Base-by-base conservation (phyloP, 92 coral and sea anemone species). In the Porites lobata region DNA sequence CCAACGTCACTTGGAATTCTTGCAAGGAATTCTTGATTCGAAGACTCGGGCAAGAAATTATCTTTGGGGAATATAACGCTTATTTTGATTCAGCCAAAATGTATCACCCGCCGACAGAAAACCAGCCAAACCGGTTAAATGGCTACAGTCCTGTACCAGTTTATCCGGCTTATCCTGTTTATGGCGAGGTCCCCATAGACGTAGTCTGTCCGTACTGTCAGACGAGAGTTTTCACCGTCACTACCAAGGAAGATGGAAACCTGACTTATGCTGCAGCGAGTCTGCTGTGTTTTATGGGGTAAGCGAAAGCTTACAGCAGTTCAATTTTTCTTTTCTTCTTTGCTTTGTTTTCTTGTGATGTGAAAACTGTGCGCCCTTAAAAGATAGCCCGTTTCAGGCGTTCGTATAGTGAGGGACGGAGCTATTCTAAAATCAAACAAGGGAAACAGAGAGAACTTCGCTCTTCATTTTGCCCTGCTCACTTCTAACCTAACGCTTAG, bases 201-300 rank as follows among this genome's bases (percentile, higher is more conserved):
- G 82, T 93, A 9, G 70, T 82, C 21, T 98, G 99, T 74, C 96
- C 94, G 2, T 95, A 95, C 81, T 98, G 99, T 74, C 98, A 94
- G 88, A 94, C 95, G 38, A 92, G 93, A 58, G 87, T 94, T 17
- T 91, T 95, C 72, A 95, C 98, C 67, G 90, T 81, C 47, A 98
- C 94, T 1, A 92, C 89, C 13, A 88, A 92, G 21, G 92, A 95
- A 59, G 93, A 95, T 50, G 99, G 99, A 19, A 98, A 95, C 56
- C 72, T 95, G 69, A 94, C 98, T 43, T 98, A 98, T 75, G 24
- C 86, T 26, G 94, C 98, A 38, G 92, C 99, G 12, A 75, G 90
- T 75, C 73, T 87, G 20, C 88, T 95, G 74, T 98, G 99, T 65
- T 89, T 96, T 19, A 73, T 94, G 90, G 99, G 98, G 98, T 98